These are phyloP conservation scores for Tokudaia tokunoshimensis DNA, from an alignment of 2,797 vertebrate genomes.

Conservation along the genomic window DNA sequence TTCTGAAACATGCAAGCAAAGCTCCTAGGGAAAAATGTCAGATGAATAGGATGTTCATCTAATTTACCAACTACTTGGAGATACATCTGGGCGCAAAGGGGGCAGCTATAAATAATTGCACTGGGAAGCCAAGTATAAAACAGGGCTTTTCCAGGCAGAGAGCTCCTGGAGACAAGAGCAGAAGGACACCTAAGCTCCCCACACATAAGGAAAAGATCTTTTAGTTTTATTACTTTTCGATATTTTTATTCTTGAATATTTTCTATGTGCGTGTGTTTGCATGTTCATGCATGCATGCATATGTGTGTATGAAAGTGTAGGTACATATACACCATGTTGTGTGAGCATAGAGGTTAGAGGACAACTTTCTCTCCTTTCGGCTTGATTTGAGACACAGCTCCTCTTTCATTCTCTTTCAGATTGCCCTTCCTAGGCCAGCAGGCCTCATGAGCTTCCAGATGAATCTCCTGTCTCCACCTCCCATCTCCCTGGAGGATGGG, in stretches of 20 bases:
- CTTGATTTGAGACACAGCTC: background rate
- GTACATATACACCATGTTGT: background rate
- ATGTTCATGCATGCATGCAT: too few relatives aligned
- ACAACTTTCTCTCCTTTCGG: background rate
- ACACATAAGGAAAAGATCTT: background rate
- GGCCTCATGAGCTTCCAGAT: background rate
- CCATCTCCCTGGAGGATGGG: background rate
- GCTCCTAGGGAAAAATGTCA: slow-evolving; percentile 26
- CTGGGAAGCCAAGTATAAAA: slow-evolving; percentile 30
- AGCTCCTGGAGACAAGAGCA: background rate
- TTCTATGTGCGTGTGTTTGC: background rate
- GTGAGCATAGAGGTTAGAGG: too few relatives aligned
- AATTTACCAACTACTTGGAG: background rate
- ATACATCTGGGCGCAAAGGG: background rate
- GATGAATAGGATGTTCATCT: background rate
- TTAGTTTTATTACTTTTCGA: background rate
- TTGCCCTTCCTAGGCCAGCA: background rate
- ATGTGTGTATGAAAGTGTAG: background rate
- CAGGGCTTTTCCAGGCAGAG: slow-evolving; percentile 46
- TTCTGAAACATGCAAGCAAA: slow-evolving; percentile 16
- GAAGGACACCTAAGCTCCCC: background rate
- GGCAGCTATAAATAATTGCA: slow-evolving; percentile 28
- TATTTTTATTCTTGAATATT: background rate
- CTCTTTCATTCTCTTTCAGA: background rate
- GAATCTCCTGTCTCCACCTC: background rate